A percentile compares a stretch with the other conserved stretches of the same genome.
Conservation (phyloP, 2,888 invertebrate genomes). For the Agrochola litura region DNA sequence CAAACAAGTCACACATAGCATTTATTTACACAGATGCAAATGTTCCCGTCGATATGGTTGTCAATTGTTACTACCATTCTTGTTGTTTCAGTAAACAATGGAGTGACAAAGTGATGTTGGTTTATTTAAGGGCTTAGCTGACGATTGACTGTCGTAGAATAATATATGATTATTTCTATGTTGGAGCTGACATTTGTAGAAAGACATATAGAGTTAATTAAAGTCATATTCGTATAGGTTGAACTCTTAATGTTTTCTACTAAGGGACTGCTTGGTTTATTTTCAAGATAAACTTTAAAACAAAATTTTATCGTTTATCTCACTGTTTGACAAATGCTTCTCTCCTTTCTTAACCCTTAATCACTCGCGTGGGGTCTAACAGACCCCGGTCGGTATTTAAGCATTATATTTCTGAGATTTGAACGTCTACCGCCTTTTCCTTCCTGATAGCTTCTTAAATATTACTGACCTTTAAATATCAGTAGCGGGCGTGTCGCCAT, state of each 20-base stretch:
- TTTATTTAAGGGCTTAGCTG: conserved; percentile 42
- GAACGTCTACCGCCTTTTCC: too few species aligned
- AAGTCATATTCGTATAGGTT: background rate
- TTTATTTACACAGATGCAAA: conserved; percentile 57
- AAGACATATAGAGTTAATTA: background rate
- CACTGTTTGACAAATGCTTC: background rate
- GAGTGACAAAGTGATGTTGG: conserved; percentile 54
- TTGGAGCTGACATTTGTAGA: background rate
- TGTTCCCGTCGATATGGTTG: conserved; percentile 49
- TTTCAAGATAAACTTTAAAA: background rate
- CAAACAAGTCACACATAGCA: conserved; percentile 16
- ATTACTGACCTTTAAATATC: too few species aligned
- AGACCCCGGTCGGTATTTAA: too few species aligned
- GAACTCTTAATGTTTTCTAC: background rate
- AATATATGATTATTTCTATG: conserved; percentile 3
- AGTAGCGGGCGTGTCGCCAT: too few species aligned
- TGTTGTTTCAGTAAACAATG: conserved; percentile 50
- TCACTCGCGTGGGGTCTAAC: too few species aligned
- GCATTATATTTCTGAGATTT: too few species aligned
- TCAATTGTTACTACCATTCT: conserved; percentile 45
- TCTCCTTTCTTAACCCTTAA: too few species aligned
- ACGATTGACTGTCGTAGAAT: conserved; percentile 19
- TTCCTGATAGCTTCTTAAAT: too few species aligned
- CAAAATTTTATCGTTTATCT: background rate
- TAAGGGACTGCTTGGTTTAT: background rate